Evolutionary conservation across 2,797 vertebrate species (phyloP).

Genomic region (Amazona ochrocephala): DNA sequence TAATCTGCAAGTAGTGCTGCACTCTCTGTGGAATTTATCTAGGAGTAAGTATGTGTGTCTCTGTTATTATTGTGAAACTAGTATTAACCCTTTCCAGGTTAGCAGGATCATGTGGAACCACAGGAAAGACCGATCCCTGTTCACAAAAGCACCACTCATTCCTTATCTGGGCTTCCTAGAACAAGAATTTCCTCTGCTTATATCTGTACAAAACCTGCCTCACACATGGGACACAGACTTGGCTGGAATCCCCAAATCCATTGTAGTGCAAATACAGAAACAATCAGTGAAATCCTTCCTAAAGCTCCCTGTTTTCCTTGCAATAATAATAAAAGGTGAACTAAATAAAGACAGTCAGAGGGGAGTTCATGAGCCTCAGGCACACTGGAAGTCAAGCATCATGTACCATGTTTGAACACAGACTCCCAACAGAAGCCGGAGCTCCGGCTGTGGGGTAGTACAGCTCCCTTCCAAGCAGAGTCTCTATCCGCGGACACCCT

Average conservation of each 20-base stretch:
- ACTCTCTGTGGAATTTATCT: not conserved
- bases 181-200: constrained; percentile 17
- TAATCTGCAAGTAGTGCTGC: not conserved
- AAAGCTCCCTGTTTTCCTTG: not conserved
- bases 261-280: not conserved
- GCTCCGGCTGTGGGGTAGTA: fast-evolving
- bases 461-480: not conserved
- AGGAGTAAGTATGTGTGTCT: not conserved
- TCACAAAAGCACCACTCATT: not conserved
- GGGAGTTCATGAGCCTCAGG: not conserved
- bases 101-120: not conserved
- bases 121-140: not conserved
- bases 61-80: not conserved
- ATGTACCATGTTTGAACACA: fast-evolving
- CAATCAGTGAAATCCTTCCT: constrained; percentile 5
- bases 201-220: not conserved
- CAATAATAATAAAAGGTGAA: not conserved
- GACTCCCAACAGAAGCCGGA: not conserved
- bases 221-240: not conserved
- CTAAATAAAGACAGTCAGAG: not conserved
- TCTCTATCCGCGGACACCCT: not conserved
- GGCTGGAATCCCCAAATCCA: not conserved
- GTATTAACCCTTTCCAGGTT: constrained; percentile 9
- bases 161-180: not conserved
- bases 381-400: not conserved